Conservation (phyloP, 2,797 vertebrate species). For the Alauda arvensis region DNA sequence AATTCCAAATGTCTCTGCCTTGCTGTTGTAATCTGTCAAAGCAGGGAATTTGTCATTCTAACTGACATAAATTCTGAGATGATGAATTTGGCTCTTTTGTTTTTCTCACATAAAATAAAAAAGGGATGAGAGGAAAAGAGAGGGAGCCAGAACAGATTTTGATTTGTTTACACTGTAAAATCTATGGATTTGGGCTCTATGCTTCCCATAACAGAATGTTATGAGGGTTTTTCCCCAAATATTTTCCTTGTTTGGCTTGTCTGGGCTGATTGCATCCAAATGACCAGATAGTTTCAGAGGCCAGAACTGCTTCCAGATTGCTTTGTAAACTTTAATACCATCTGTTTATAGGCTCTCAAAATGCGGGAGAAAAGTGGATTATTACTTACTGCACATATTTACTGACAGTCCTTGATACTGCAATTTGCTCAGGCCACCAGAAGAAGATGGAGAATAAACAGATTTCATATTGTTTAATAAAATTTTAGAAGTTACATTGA, state of each 20-base stretch:
- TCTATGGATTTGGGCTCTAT: background rate
- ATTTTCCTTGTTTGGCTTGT: background rate
- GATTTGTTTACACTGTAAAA: background rate
- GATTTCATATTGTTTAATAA: background rate
- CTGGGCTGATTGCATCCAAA: background rate
- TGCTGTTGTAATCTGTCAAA: constrained; percentile 34
- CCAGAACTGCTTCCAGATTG: constrained; percentile 1
- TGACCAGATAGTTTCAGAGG: background rate
- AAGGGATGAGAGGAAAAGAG: background rate
- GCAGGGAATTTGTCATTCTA: constrained; percentile 9
- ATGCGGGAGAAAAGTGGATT: background rate
- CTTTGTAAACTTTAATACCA: background rate
- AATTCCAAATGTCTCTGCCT: constrained; percentile 23
- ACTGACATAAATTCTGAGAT: background rate
- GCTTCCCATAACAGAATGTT: background rate
- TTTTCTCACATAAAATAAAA: background rate
- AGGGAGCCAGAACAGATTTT: background rate
- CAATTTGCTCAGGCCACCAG: background rate
- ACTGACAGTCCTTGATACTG: background rate
- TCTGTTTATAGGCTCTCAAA: constrained; percentile 9
- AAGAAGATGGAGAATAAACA: background rate
- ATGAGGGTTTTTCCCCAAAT: background rate
- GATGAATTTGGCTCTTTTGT: constrained; percentile 8
- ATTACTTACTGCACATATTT: background rate
- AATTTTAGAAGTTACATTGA: background rate